Evolutionary conservation across 2,888 invertebrate species (phyloP), one percentile per base, ranked within the genome.

Genomic region (Dicyrtoma fusca): DNA sequence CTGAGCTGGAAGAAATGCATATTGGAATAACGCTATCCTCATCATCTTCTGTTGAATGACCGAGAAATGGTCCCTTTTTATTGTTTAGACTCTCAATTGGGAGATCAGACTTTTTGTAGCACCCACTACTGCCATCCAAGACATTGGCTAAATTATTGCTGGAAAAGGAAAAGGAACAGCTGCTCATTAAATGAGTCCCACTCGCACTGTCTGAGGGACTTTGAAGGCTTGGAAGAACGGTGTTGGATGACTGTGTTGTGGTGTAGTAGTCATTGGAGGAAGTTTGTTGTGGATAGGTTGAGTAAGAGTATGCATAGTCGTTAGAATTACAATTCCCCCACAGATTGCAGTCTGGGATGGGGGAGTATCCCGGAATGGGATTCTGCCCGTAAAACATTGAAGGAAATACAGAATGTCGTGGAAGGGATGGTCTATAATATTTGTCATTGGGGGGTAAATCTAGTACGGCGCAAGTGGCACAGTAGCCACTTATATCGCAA

Each of bases 361-460:
- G 71, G 11, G 74, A 72, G 57, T 72, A 74, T 17, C 74, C 69
- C 17, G 72, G 69, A 11, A 72, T 53, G 0, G 73, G 64, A 26
- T 49, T 65, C 70, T 75, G 74, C 13, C 72, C 45, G 23, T 75
- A 75, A 53, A 72, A 75, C n/a, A 75, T 65, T 6, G 74, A 53
- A 13, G 72, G 74, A 49, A 69, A 75, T 2, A 75, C 74, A 45
- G 69, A 61, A 21, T 72, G 64, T 55, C 74, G 47, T 1, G 69
- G 53, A 44, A 70, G 55, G 10, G 45, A 34, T 13, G 72, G 19
- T 19, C 74, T 53, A 26, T 72, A 75, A 45, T 21, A 75, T 53
- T 75, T 69, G 13, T 72, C 72, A 59, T 72, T 75, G 1, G 64
- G 23, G 14, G 74, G 74, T 21, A 74, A 26, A 47, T 75, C 72